Conservation (phyloP, 2,888 invertebrate genomes). For the Phyto melanocephala region DNA sequence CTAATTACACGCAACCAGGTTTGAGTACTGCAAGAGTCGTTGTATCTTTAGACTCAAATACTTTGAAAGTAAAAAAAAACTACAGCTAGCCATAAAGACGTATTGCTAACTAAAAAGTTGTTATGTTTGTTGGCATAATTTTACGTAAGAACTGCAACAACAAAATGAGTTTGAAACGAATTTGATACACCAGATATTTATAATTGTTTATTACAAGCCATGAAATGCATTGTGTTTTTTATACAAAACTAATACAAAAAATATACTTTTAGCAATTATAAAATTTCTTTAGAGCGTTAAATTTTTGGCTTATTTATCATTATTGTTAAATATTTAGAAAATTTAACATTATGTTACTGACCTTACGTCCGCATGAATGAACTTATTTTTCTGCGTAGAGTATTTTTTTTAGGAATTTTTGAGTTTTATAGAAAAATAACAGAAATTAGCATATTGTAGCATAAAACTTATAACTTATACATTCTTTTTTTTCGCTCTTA, state of each 20-base stretch:
- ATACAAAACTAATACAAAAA: too few relatives aligned
- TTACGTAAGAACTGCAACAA: neutral
- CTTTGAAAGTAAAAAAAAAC: neutral
- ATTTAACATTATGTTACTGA: neutral
- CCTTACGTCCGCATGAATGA: neutral
- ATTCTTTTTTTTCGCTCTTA: neutral
- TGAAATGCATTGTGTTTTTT: too few relatives aligned
- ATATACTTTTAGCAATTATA: too few relatives aligned
- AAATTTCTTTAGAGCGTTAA: too few relatives aligned
- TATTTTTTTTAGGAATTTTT: neutral
- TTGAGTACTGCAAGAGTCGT: neutral
- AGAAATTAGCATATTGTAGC: slow-evolving; percentile 46
- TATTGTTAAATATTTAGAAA: too few relatives aligned
- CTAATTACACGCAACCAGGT: slow-evolving; percentile 48
- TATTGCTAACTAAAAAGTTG: neutral
- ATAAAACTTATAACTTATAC: slow-evolving; percentile 1
- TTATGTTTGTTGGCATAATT: neutral
- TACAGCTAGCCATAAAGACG: slow-evolving; percentile 6
- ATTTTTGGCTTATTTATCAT: too few relatives aligned
- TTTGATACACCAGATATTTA: neutral
- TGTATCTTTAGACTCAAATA: neutral
- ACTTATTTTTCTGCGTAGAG: neutral
- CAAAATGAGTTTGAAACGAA: neutral
- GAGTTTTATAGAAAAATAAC: neutral
- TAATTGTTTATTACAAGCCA: too few relatives aligned